Conservation (phyloP, 1,140 invertebrate species). For the Apis dorsata region DNA sequence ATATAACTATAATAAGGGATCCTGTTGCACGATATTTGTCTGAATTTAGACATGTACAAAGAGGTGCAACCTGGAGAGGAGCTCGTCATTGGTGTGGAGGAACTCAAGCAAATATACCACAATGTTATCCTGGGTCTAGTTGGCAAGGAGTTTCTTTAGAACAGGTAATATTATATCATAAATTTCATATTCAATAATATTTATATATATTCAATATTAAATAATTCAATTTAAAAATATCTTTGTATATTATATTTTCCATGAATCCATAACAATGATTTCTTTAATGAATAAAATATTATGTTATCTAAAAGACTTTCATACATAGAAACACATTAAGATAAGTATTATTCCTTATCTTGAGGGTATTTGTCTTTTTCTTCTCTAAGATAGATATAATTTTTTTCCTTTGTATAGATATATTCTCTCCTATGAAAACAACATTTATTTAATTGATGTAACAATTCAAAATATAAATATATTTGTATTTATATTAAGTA, state of each 20-base stretch:
- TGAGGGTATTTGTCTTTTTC: neutral
- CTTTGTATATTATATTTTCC: neutral
- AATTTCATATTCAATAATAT: neutral
- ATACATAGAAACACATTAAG: conserved; percentile 54
- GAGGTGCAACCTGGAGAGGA: conserved; percentile 98
- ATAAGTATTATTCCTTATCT: conserved; percentile 51
- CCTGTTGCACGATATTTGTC: conserved; percentile 95
- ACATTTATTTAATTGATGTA: neutral
- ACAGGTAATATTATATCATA: conserved; percentile 66
- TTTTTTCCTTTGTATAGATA: neutral
- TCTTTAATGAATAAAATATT: conserved; percentile 13
- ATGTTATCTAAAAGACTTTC: conserved; percentile 33
- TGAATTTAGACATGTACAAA: conserved; percentile 96
- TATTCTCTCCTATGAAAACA: conserved; percentile 17
- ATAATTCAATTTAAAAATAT: neutral
- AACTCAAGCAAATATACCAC: conserved; percentile 87
- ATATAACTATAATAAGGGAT: conserved; percentile 96
- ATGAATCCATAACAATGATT: conserved; percentile 15
- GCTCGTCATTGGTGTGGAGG: conserved; percentile 94
- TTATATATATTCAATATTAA: neutral
- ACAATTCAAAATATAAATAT: neutral
- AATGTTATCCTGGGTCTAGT: conserved; percentile 86
- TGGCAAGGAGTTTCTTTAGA: conserved; percentile 84
- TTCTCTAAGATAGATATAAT: conserved; percentile 10
- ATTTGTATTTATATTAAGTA: neutral